These are phyloP conservation scores for Aythya baeri DNA, from an alignment of 2,113 vertebrate species.

Conservation along the genomic window DNA sequence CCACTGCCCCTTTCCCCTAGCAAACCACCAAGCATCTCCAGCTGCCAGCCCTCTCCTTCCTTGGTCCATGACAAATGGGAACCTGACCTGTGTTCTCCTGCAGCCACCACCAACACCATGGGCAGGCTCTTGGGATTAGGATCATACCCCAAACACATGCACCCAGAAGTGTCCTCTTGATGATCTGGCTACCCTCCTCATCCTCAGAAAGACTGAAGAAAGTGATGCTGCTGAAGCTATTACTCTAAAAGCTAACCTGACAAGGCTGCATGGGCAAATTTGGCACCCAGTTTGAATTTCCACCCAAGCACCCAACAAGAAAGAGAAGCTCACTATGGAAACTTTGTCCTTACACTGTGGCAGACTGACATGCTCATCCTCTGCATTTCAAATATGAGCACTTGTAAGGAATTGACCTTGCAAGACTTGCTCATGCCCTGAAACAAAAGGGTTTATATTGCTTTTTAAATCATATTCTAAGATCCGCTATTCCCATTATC, in stretches of 20 bases:
- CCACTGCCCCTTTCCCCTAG: background rate
- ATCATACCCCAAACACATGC: background rate
- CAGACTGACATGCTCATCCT: fast-evolving
- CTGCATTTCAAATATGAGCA: background rate
- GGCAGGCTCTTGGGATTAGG: background rate
- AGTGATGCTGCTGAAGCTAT: background rate
- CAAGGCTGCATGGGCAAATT: background rate
- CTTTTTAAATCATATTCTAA: background rate
- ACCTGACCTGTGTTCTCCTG: background rate
- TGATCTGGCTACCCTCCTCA: background rate
- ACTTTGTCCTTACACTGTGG: background rate
- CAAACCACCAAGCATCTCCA: fast-evolving
- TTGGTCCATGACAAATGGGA: background rate
- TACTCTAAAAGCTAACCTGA: background rate
- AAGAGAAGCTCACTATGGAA: background rate
- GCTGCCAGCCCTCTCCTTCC: background rate
- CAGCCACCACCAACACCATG: background rate
- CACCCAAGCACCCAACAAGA: background rate
- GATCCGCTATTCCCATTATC: background rate
- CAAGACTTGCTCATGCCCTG: background rate
- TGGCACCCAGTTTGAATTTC: background rate
- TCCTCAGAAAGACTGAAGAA: background rate
- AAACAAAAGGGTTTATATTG: conserved; percentile 28
- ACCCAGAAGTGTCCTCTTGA: background rate
- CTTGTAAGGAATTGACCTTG: conserved; percentile 29